A percentile compares a stretch with the other conserved stretches of the same genome.
Evolutionary conservation across 2,888 invertebrate species (phyloP).

Genomic region (Drosophila neonasuta): DNA sequence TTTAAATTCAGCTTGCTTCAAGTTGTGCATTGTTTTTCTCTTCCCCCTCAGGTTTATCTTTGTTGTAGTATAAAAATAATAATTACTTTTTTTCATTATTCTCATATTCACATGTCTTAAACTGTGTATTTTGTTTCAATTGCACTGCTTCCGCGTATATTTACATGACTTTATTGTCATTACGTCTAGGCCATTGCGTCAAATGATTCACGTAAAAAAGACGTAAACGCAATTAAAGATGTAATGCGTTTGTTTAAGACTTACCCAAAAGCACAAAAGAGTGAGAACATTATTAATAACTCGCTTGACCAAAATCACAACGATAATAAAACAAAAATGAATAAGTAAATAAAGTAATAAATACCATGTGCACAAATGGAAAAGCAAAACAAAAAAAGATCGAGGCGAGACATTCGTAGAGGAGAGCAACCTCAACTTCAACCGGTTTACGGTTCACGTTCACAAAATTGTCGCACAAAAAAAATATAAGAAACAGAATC

Average conservation of each 20-base stretch:
- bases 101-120: constrained; percentile 36
- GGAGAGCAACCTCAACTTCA: constrained; percentile 17
- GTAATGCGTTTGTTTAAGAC: constrained; percentile 11
- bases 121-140: constrained; percentile 26
- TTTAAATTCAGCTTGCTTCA: constrained; percentile 29
- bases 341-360: constrained; percentile 49
- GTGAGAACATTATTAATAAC: constrained; percentile 38
- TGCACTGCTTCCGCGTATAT: constrained; percentile 33
- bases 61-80: constrained; percentile 33
- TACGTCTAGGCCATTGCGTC: constrained; percentile 33
- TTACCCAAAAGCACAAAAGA: constrained; percentile 20
- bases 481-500: constrained; percentile 8
- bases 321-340: constrained; percentile 26
- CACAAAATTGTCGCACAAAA: constrained; percentile 60
- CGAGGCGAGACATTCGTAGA: constrained; percentile 11
- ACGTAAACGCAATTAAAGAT: constrained; percentile 11
- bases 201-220: constrained; percentile 21
- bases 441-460: constrained; percentile 56
- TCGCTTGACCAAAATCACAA: constrained; percentile 19
- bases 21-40: constrained; percentile 25
- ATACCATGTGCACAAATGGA: constrained; percentile 44
- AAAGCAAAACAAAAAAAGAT: constrained; percentile 9
- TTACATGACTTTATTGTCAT: constrained; percentile 25
- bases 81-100: constrained; percentile 16
- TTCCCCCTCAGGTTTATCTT: constrained; percentile 27